phyloP scores from a whole-genome alignment of 2,113 vertebrate genomes.

The Heptranchias perlo region DNA sequence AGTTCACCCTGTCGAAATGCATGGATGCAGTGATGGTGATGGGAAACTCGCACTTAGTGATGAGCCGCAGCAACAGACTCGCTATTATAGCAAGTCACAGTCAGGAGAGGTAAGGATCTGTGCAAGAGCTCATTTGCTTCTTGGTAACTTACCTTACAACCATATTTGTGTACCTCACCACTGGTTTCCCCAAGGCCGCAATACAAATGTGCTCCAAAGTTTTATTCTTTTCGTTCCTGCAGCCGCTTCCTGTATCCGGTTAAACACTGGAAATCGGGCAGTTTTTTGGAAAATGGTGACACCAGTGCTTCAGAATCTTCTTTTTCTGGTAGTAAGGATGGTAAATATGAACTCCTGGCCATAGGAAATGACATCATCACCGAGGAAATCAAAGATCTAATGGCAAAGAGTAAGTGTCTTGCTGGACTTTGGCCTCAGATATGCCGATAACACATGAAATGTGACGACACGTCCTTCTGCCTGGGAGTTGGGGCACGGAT shows the following conservation, averaged over 20 bases:
- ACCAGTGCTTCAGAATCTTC: slow-evolving; percentile 53
- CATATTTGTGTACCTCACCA: neutral
- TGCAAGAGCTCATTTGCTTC: neutral
- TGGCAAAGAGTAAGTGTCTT: slow-evolving; percentile 69
- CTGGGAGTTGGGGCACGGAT: neutral
- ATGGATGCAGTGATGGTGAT: slow-evolving; percentile 86
- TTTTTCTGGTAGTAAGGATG: slow-evolving; percentile 71
- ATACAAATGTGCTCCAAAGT: too few species aligned
- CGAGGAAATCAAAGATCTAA: slow-evolving; percentile 82
- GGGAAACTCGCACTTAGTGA: slow-evolving; percentile 84
- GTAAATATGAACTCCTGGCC: slow-evolving; percentile 86
- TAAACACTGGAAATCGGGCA: slow-evolving; percentile 64
- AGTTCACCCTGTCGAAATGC: slow-evolving; percentile 90
- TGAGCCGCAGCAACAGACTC: slow-evolving; percentile 80
- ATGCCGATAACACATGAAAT: neutral
- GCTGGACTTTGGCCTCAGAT: neutral
- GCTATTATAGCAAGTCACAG: slow-evolving; percentile 88
- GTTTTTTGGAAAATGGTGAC: slow-evolving; percentile 57
- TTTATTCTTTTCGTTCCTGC: slow-evolving; percentile 26
- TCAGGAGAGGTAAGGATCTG: slow-evolving; percentile 72
- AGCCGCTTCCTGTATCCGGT: slow-evolving; percentile 87
- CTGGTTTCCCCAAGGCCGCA: neutral
- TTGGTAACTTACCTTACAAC: neutral
- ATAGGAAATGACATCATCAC: slow-evolving; percentile 78
- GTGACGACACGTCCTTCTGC: neutral